Base-by-base conservation (phyloP, 2,797 vertebrate genomes). In the Pitangus sulphuratus region DNA sequence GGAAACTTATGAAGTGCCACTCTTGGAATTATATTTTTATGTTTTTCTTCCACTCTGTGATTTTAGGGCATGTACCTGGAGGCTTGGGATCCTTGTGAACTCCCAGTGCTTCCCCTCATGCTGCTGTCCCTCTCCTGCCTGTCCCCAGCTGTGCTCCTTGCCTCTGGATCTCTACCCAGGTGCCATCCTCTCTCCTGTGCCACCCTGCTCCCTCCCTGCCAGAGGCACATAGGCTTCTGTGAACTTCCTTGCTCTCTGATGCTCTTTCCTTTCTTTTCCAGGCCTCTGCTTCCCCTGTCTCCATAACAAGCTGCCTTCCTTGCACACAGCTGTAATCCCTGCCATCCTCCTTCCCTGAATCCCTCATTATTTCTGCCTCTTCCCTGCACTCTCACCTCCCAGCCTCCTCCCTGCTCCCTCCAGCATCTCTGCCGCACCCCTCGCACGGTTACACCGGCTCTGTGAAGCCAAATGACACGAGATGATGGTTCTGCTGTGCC, bases 1-100 rank as follows among this genome's bases (percentile, higher is more conserved):
- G 47, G 44, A 42, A 26, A 19, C 3, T 2, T 0, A 1, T 0
- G 30, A 1, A 11, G 30, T 1, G 14, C n/a, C 35, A 1, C 37
- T 11, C 11, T 4, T 18, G 19, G 50, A 31, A 28, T 35, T 2
- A 6, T 2, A 8, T 35, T 54, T 26, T 65, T 12, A 18, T 66
- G 54, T 48, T 25, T 31, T 37, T 14, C 15, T 62, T 56, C 33
- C 15, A 1, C 24, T 17, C 16, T 0, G 4, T 28, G 33, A 30
- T 68, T 78, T 72, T 4, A 28, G 58, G 60, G 51, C 25, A 5
- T 4, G 21, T 19, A 35, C 48, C 66, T 26, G 45, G n/a, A 37
- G 71, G 28, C 6, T 6, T 14, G 50, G 58, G 51, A 13, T n/a
- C 35, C 40, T 16, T 3, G 3, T 1, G 2, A 2, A 2, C 18